phyloP scores from a whole-genome alignment of 2,797 vertebrate genomes.

The Myotis planiceps region DNA sequence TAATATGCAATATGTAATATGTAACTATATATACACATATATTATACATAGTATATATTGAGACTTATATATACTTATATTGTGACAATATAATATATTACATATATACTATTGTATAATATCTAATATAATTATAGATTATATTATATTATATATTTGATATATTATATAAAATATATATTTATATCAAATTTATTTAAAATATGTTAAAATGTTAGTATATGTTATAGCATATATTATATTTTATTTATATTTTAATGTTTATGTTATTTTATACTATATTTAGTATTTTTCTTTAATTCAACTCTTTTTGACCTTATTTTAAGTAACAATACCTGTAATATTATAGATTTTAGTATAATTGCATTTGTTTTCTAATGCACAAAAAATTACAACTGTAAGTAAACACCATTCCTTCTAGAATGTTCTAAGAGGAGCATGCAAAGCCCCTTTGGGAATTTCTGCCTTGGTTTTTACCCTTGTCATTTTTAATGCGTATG shows the following conservation, averaged over 20 bases:
- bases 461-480: not conserved
- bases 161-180: not conserved
- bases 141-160: not conserved
- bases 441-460: not conserved
- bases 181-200: not conserved
- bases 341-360: not conserved
- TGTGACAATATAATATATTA: not conserved
- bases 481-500: rapidly evolving
- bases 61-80: not conserved
- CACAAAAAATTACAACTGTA: not conserved
- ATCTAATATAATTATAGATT: not conserved
- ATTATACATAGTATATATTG: not conserved
- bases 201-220: not conserved
- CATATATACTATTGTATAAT: not conserved
- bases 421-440: not conserved
- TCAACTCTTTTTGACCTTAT: not conserved
- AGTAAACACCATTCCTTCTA: not conserved
- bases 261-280: not conserved
- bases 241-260: not conserved
- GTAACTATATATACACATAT: not conserved
- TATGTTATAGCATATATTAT: not conserved
- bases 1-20: not conserved
- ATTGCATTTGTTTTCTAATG: not conserved
- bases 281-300: not conserved
- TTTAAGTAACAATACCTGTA: not conserved